These are phyloP conservation scores for Heliconius congener DNA, from an alignment of 1,140 invertebrate genomes.

Conservation along the genomic window DNA sequence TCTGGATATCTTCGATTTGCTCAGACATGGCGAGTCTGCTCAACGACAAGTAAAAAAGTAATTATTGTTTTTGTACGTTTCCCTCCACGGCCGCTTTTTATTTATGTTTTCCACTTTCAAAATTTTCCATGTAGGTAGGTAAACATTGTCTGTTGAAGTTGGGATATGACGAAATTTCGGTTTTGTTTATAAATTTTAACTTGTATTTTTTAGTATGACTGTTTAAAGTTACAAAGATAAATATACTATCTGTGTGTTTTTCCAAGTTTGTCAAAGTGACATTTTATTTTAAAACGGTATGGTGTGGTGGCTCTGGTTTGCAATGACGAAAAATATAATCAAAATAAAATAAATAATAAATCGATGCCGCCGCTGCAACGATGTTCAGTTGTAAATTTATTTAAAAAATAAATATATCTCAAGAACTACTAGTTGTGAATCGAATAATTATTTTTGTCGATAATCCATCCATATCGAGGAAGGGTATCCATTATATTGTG, in stretches of 20 bases:
- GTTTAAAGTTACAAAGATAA: not conserved
- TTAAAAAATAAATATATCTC: no score
- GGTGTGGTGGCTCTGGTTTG: no score
- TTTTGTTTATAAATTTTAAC: not conserved
- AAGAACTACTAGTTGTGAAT: no score
- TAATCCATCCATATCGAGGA: no score
- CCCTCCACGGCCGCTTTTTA: not conserved
- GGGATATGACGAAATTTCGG: not conserved
- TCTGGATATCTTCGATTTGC: constrained; percentile 60
- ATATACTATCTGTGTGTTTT: not conserved
- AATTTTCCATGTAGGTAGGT: not conserved
- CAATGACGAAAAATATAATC: no score
- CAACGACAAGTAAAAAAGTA: constrained; percentile 28
- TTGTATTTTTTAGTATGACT: not conserved
- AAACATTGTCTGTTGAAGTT: not conserved
- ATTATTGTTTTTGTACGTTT: constrained; percentile 26
- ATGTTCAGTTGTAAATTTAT: no score
- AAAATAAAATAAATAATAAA: no score
- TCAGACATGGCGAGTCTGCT: constrained; percentile 39
- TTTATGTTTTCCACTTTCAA: constrained; percentile 4
- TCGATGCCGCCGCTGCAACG: no score
- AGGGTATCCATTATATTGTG: no score
- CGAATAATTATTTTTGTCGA: no score
- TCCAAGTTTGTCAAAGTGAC: not conserved
- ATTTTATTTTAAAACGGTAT: not conserved